These are phyloP conservation scores for Steinernema hermaphroditum DNA, from an alignment of 2,888 invertebrate genomes.

Conservation along the genomic window DNA sequence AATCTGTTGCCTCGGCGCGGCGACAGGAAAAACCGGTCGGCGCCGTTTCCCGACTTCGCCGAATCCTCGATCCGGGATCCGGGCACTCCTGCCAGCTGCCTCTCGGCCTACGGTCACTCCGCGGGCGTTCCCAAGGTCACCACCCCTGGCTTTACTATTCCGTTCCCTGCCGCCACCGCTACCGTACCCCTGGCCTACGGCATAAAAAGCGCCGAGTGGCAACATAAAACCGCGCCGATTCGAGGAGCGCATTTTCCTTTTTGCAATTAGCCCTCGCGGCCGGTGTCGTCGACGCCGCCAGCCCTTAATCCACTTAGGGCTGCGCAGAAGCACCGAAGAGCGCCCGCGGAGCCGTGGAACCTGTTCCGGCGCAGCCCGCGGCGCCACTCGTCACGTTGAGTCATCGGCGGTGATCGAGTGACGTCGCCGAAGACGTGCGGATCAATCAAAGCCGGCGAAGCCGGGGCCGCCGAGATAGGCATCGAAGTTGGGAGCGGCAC, in stretches of 20 bases:
- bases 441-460: slow-evolving; percentile 26
- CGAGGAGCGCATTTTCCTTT: slow-evolving; percentile 29
- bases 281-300: slow-evolving; percentile 9
- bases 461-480: slow-evolving; percentile 17
- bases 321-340: slow-evolving; percentile 26
- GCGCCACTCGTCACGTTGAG: slow-evolving; percentile 23
- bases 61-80: slow-evolving; percentile 26
- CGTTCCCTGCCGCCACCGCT: background rate
- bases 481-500: slow-evolving; percentile 21
- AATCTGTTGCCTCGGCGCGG: background rate
- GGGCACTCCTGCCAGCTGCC: background rate
- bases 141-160: background rate
- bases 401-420: slow-evolving; percentile 27
- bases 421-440: slow-evolving; percentile 19
- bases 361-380: background rate
- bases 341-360: slow-evolving; percentile 12
- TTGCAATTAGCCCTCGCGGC: slow-evolving; percentile 29
- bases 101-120: slow-evolving; percentile 31
- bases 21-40: slow-evolving; percentile 24
- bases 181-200: background rate
- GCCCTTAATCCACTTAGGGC: slow-evolving; percentile 29
- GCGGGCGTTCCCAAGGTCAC: slow-evolving; percentile 21
- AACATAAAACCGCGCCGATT: slow-evolving; percentile 25
- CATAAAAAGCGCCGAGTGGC: slow-evolving; percentile 30
- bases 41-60: slow-evolving; percentile 25